Evolutionary conservation across 2,797 vertebrate species (phyloP).

Genomic region (Mallotus villosus): DNA sequence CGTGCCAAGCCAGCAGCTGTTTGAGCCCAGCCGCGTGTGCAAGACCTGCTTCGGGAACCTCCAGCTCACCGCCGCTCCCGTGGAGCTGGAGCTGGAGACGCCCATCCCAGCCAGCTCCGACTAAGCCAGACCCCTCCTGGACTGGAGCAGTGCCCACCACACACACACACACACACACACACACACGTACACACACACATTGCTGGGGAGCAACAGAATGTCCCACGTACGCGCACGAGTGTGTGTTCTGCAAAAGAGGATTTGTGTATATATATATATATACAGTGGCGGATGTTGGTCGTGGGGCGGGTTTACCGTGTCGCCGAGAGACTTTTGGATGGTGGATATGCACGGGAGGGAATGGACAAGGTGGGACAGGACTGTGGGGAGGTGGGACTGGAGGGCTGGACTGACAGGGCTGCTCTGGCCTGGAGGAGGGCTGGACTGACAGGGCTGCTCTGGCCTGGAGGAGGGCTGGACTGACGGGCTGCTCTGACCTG

Average conservation of each 20-base stretch:
- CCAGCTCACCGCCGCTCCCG: constrained; percentile 74
- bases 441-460: too few relatives aligned
- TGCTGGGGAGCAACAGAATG: constrained; percentile 55
- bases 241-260: constrained; percentile 38
- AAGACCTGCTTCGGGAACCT: constrained; percentile 91
- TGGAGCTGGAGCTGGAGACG: constrained; percentile 90
- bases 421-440: too few relatives aligned
- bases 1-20: constrained; percentile 97
- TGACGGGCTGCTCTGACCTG: too few relatives aligned
- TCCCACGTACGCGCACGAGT: constrained; percentile 44
- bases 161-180: not conserved
- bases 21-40: constrained; percentile 93
- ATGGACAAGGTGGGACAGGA: not conserved
- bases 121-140: constrained; percentile 53
- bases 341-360: constrained; percentile 22
- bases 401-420: too few relatives aligned
- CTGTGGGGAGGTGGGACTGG: constrained; percentile 28
- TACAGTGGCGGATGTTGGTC: constrained; percentile 22
- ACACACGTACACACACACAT: constrained; percentile 21
- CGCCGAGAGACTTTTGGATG: constrained; percentile 39
- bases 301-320: constrained; percentile 34
- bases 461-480: too few relatives aligned
- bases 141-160: constrained; percentile 36
- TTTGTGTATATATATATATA: constrained; percentile 45
- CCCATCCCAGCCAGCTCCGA: constrained; percentile 92